Conservation (phyloP, 2,888 invertebrate genomes). For the Plagiodera versicolora region DNA sequence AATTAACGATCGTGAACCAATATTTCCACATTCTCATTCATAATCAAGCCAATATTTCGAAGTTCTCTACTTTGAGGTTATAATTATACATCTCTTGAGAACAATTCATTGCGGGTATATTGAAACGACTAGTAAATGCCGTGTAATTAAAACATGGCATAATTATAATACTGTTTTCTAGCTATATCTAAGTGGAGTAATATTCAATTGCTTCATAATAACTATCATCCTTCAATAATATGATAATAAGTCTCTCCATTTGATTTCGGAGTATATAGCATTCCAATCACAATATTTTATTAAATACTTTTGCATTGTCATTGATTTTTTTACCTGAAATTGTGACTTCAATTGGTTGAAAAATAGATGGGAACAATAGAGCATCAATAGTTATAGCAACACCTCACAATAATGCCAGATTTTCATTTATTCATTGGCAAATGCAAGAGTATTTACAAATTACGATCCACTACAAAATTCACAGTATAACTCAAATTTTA, state of each 20-base stretch:
- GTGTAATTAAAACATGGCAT: slow-evolving; percentile 22
- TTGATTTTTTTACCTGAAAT: too few relatives aligned
- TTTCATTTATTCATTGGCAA: too few relatives aligned
- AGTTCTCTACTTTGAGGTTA: slow-evolving; percentile 10
- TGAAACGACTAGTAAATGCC: slow-evolving; percentile 15
- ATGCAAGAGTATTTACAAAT: too few relatives aligned
- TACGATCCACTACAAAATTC: too few relatives aligned
- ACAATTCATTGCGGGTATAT: slow-evolving; percentile 21
- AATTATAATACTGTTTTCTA: slow-evolving; percentile 20
- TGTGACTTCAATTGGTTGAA: too few relatives aligned
- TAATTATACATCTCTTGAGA: slow-evolving; percentile 21
- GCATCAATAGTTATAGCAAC: too few relatives aligned
- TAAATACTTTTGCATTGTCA: too few relatives aligned
- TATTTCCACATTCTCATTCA: slow-evolving; percentile 13
- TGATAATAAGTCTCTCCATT: not conserved
- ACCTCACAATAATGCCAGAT: too few relatives aligned
- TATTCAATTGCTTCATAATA: slow-evolving; percentile 15
- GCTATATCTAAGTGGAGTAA: slow-evolving; percentile 6
- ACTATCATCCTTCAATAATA: slow-evolving; percentile 9
- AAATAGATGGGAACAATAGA: too few relatives aligned
- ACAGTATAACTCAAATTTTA: too few relatives aligned
- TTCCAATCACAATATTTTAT: too few relatives aligned
- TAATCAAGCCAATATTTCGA: slow-evolving; percentile 14
- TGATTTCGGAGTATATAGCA: too few relatives aligned
- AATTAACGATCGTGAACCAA: not conserved